phyloP scores from a whole-genome alignment of 2,888 invertebrate genomes.

The Brassicogethes aeneus region DNA sequence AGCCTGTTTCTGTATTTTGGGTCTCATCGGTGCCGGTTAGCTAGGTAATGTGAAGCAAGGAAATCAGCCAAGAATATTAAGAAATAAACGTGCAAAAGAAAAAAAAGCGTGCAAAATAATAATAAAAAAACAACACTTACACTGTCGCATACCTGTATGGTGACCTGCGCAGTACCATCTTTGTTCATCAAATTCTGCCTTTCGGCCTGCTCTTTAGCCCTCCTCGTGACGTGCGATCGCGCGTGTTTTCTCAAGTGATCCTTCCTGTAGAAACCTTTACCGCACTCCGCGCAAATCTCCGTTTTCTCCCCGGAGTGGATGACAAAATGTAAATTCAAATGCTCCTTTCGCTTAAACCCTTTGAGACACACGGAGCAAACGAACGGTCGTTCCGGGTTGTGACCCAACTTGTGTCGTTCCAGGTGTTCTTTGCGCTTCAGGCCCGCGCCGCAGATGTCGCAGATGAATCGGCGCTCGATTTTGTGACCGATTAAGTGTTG shows the following conservation, averaged over 20 bases:
- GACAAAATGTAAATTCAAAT: constrained; percentile 72
- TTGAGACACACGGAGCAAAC: constrained; percentile 70
- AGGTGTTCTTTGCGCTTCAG: constrained; percentile 68
- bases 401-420: constrained; percentile 69
- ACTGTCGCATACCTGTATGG: constrained; percentile 32
- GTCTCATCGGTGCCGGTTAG: no score
- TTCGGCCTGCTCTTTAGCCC: constrained; percentile 59
- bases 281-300: constrained; percentile 68
- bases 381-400: constrained; percentile 73
- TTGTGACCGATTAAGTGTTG: constrained; percentile 68
- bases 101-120: no score
- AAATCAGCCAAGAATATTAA: no score
- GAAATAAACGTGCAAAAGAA: no score
- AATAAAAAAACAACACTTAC: no score
- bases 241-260: constrained; percentile 75
- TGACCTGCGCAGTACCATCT: constrained; percentile 33
- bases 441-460: constrained; percentile 68
- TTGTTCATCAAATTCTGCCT: constrained; percentile 10
- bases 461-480: constrained; percentile 69
- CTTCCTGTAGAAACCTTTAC: constrained; percentile 71
- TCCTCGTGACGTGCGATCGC: constrained; percentile 66
- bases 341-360: constrained; percentile 72
- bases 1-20: no score
- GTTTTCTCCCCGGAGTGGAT: constrained; percentile 80
- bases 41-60: no score